Conservation (phyloP, 2,888 invertebrate genomes). For the Tridacna gigas region DNA sequence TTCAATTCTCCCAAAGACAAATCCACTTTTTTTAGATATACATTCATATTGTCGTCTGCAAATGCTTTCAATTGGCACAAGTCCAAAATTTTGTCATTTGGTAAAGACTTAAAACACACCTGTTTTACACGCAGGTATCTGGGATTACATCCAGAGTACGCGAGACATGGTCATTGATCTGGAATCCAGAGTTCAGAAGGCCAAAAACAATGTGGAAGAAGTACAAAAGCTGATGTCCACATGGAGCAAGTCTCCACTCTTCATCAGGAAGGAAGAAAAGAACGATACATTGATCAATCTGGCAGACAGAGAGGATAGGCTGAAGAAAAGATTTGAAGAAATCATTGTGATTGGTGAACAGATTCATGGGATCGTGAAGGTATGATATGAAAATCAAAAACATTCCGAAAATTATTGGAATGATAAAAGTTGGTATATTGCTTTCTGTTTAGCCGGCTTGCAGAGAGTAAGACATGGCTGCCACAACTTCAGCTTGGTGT, state of each 20-base stretch:
- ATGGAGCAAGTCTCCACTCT: constrained; percentile 93
- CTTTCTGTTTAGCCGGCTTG: too few relatives aligned
- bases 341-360: constrained; percentile 90
- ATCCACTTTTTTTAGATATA: too few relatives aligned
- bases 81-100: too few relatives aligned
- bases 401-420: neutral
- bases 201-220: constrained; percentile 93
- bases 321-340: constrained; percentile 91
- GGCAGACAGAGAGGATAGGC: constrained; percentile 92
- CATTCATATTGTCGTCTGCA: too few relatives aligned
- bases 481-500: too few relatives aligned
- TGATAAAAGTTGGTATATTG: too few relatives aligned
- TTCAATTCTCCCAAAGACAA: too few relatives aligned
- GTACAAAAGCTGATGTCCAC: constrained; percentile 91
- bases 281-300: constrained; percentile 92
- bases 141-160: constrained; percentile 92
- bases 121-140: constrained; percentile 87
- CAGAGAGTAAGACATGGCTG: too few relatives aligned
- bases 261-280: constrained; percentile 94
- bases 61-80: too few relatives aligned
- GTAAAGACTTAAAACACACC: too few relatives aligned
- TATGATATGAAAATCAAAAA: constrained; percentile 49
- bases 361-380: constrained; percentile 89
- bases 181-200: constrained; percentile 91
- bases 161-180: constrained; percentile 92